These are phyloP conservation scores for Pithys albifrons DNA, from an alignment of 2,113 vertebrate species.

Conservation along the genomic window DNA sequence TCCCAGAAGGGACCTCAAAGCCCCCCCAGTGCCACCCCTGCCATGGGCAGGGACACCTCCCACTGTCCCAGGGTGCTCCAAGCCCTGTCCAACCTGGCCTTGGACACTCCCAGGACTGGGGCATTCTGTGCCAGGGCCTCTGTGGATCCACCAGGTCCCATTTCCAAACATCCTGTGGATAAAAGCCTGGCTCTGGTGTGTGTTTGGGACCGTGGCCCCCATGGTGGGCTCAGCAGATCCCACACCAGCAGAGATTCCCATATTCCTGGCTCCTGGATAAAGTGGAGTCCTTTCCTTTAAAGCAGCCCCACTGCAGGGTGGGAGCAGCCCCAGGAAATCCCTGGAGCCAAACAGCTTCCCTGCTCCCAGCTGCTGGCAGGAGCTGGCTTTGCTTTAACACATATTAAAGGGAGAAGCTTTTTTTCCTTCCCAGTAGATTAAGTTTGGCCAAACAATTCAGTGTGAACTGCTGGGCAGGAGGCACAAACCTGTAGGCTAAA, in stretches of 20 bases:
- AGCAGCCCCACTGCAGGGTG: not conserved
- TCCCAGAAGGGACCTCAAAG: too few relatives aligned
- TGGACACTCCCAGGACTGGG: not conserved
- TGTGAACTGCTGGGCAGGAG: constrained; percentile 65
- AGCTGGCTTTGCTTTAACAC: constrained; percentile 49
- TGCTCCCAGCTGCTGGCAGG: constrained; percentile 11
- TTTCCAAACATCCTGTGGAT: not conserved
- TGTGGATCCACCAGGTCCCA: not conserved
- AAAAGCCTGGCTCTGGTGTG: rapidly evolving
- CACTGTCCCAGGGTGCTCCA: too few relatives aligned
- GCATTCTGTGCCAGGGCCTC: not conserved
- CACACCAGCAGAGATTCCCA: not conserved
- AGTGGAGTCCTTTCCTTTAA: not conserved
- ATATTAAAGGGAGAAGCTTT: constrained; percentile 17
- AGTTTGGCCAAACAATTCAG: constrained; percentile 61
- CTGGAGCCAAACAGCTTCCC: not conserved
- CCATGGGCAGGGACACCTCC: too few relatives aligned
- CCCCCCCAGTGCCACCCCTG: not conserved
- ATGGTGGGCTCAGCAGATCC: too few relatives aligned
- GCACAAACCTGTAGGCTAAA: constrained; percentile 66
- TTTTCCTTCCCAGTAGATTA: constrained; percentile 39
- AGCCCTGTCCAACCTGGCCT: not conserved
- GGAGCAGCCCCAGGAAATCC: not conserved
- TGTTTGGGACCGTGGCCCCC: not conserved
- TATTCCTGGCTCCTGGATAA: not conserved